Conservation (phyloP, 2,888 invertebrate species). For the Sabellastarte sp. region DNA sequence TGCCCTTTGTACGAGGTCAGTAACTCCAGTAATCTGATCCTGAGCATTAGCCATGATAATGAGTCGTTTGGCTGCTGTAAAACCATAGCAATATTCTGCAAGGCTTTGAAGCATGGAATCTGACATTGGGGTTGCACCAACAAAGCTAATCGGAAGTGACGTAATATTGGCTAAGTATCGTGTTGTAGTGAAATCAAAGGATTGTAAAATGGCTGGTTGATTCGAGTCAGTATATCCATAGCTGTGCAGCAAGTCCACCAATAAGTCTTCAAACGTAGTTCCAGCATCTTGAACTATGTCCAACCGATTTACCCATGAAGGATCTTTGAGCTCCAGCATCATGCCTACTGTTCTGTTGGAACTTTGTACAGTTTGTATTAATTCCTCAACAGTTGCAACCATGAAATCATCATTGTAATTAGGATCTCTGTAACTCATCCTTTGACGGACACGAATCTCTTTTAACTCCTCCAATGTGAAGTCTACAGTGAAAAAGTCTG, state of each 20-base stretch:
- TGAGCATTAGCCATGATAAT: conserved; percentile 5
- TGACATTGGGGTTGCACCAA: conserved; percentile 3
- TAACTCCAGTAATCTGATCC: conserved; percentile 9
- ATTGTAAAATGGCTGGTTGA: not conserved
- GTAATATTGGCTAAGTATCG: conserved; percentile 11
- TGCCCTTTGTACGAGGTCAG: conserved; percentile 19
- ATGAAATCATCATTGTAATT: conserved; percentile 17
- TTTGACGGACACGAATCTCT: conserved; percentile 20
- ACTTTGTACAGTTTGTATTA: conserved; percentile 14
- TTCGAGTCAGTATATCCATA: conserved; percentile 3
- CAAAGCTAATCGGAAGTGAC: conserved; percentile 14
- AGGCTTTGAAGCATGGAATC: conserved; percentile 13
- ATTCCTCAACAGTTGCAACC: conserved; percentile 26
- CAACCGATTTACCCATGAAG: conserved; percentile 23
- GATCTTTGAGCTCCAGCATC: conserved; percentile 28
- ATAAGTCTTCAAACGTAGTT: conserved; percentile 24
- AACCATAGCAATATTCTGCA: conserved; percentile 19
- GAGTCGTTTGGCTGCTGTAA: conserved; percentile 17
- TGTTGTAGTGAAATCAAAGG: conserved; percentile 10
- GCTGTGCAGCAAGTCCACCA: conserved; percentile 15
- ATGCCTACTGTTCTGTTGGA: conserved; percentile 23
- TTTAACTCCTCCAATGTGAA: conserved; percentile 29
- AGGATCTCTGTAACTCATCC: conserved; percentile 17
- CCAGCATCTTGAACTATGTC: conserved; percentile 14
- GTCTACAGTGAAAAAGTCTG: conserved; percentile 30